Conservation (phyloP, 2,888 invertebrate genomes). For the Acrobasis consociella region DNA sequence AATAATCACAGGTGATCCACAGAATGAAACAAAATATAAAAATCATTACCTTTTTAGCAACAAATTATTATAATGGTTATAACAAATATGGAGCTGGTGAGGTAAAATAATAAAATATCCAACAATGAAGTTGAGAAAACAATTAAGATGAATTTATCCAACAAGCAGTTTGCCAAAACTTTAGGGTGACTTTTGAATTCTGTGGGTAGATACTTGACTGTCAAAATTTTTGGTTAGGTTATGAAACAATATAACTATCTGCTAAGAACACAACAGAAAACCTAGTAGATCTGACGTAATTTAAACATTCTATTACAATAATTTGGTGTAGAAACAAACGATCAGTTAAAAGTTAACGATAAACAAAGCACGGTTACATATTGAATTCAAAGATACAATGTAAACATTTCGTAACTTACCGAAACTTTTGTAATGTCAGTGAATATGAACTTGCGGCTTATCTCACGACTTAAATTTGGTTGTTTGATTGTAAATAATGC, state of each 20-base stretch:
- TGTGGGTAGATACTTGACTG: neutral
- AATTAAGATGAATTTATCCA: neutral
- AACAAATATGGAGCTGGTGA: no score
- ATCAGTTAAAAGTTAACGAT: neutral
- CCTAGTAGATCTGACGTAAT: neutral
- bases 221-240: constrained; percentile 8
- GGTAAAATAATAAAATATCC: no score
- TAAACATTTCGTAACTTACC: constrained; percentile 44
- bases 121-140: no score
- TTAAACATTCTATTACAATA: neutral
- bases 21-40: no score
- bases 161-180: neutral
- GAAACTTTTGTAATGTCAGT: constrained; percentile 36
- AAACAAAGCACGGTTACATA: constrained; percentile 3
- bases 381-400: neutral
- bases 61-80: no score
- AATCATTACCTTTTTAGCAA: no score
- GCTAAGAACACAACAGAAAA: neutral
- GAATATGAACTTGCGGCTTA: constrained; percentile 34
- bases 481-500: constrained; percentile 53
- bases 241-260: neutral
- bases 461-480: constrained; percentile 37
- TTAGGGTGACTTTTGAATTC: neutral
- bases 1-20: no score
- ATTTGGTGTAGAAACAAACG: neutral